Evolutionary conservation across 2,888 invertebrate species (phyloP).

Genomic region (Argynnis bischoffii): DNA sequence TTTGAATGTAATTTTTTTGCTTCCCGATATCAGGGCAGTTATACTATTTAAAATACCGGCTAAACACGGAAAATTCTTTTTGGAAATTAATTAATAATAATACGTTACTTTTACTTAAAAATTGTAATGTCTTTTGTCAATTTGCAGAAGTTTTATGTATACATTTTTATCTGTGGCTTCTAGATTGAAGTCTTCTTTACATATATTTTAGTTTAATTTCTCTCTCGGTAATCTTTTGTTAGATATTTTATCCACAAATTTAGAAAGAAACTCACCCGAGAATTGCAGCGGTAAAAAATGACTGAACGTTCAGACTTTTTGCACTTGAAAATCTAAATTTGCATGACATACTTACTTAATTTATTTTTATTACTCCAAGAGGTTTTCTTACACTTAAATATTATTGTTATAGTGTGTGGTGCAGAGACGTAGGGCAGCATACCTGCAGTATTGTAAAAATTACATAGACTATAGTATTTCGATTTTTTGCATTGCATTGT

Average conservation of each 20-base stretch:
- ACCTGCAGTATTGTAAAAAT: too few relatives aligned
- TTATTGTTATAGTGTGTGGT: not conserved
- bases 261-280: not conserved
- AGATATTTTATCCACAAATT: not conserved
- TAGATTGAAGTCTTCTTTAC: not conserved
- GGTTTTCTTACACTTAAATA: not conserved
- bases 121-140: too few relatives aligned
- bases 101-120: too few relatives aligned
- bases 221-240: not conserved
- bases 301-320: slow-evolving; percentile 2
- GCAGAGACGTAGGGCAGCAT: not conserved
- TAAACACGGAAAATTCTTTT: too few relatives aligned
- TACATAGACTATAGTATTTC: too few relatives aligned
- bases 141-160: too few relatives aligned
- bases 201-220: not conserved
- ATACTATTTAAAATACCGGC: too few relatives aligned
- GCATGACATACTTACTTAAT: not conserved
- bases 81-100: too few relatives aligned
- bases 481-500: too few relatives aligned
- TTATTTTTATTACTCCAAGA: not conserved
- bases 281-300: not conserved
- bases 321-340: not conserved
- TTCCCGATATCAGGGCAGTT: too few relatives aligned
- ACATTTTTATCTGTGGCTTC: too few relatives aligned
- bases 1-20: too few relatives aligned